These are phyloP conservation scores for Cheilosia pagana DNA, from an alignment of 2,888 invertebrate genomes.

Conservation along the genomic window DNA sequence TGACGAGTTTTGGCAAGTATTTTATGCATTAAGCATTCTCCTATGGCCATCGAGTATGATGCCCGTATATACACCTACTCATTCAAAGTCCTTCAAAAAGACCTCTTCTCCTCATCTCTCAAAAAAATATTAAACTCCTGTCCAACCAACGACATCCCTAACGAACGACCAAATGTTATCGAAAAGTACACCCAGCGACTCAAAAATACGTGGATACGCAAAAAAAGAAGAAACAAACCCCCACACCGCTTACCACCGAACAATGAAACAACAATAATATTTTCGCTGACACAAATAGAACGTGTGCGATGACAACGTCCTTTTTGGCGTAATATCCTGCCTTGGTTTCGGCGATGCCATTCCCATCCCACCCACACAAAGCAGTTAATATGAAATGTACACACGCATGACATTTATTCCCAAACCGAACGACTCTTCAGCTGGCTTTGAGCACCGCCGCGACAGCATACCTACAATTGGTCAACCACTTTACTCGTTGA, in stretches of 20 bases:
- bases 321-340: conserved; percentile 51
- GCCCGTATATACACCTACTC: neutral
- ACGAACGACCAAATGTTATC: conserved; percentile 42
- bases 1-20: no score
- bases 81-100: neutral
- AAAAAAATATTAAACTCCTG: neutral
- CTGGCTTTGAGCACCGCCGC: neutral
- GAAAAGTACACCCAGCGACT: conserved; percentile 24
- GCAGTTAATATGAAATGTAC: conserved; percentile 51
- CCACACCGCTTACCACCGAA: neutral
- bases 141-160: neutral
- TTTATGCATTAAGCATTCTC: no score
- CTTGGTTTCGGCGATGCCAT: conserved; percentile 23
- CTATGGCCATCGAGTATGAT: no score
- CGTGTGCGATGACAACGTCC: conserved; percentile 42
- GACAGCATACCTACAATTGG: conserved; percentile 15
- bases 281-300: conserved; percentile 67
- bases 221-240: neutral
- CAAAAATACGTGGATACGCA: neutral
- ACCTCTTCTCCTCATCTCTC: neutral
- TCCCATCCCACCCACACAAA: conserved; percentile 4
- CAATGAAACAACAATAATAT: conserved; percentile 54
- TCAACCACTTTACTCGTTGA: conserved; percentile 54
- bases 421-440: neutral
- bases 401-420: conserved; percentile 46